These are phyloP conservation scores for Cassiopea andromeda DNA, from an alignment of 30 jellyfish, hydroid and myxozoan genomes.

Conservation along the genomic window DNA sequence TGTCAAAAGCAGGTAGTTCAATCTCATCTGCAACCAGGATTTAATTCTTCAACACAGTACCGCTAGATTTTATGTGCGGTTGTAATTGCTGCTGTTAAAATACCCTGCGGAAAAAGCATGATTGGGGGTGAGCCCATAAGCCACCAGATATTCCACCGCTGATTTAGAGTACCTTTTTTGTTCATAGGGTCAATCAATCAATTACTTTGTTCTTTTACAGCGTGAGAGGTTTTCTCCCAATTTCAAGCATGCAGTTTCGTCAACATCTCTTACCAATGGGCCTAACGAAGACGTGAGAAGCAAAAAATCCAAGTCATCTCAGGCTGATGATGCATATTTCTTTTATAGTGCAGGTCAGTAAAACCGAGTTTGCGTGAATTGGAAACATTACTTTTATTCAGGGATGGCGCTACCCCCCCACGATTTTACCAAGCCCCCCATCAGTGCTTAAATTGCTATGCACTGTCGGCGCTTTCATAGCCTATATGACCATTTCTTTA, in stretches of 20 bases:
- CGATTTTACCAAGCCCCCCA: no score
- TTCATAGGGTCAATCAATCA: neutral
- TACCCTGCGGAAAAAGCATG: no score
- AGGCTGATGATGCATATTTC: slow-evolving; percentile 70
- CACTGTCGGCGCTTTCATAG: no score
- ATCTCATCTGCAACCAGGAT: no score
- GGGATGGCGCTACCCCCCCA: neutral
- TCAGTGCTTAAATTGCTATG: no score
- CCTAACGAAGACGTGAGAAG: slow-evolving; percentile 42
- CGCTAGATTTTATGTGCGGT: no score
- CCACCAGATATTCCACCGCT: no score
- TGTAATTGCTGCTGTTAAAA: no score
- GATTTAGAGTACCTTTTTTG: neutral
- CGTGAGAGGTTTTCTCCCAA: slow-evolving; percentile 50
- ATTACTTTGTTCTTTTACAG: slow-evolving; percentile 3
- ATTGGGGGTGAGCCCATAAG: no score
- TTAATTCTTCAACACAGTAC: no score
- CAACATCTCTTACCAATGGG: slow-evolving; percentile 16
- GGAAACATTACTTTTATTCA: neutral
- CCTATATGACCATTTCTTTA: neutral
- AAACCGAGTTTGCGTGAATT: neutral
- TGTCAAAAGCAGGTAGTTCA: no score
- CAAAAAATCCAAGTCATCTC: slow-evolving; percentile 48
- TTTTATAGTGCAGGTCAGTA: slow-evolving; percentile 66
- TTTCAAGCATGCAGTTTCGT: slow-evolving; percentile 26